Percentiles rank a stretch among this genome's conserved stretches.
phyloP scores from a whole-genome alignment of 2,888 invertebrate species.

The Cetonia aurata region DNA sequence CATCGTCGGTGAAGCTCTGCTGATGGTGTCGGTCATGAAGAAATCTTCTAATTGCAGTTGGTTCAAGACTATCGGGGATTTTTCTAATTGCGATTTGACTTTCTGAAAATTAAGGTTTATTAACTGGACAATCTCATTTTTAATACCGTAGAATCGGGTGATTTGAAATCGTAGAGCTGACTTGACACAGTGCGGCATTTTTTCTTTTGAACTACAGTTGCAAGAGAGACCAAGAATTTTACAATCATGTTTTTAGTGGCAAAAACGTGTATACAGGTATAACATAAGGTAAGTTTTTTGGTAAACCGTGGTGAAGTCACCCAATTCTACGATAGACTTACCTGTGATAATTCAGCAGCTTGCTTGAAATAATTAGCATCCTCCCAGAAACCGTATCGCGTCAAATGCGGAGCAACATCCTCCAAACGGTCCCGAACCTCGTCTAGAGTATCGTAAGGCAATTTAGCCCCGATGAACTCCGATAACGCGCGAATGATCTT shows the following conservation, averaged over 20 bases:
- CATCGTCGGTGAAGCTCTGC: slow-evolving; percentile 98
- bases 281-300: too few species aligned
- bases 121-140: slow-evolving; percentile 1
- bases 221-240: too few species aligned
- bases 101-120: slow-evolving; percentile 10
- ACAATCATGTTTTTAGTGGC: too few species aligned
- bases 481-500: slow-evolving; percentile 97
- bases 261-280: too few species aligned
- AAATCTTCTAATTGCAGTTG: slow-evolving; percentile 85
- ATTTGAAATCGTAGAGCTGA: too few species aligned
- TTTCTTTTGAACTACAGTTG: too few species aligned
- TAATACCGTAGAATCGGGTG: too few species aligned
- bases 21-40: slow-evolving; percentile 97
- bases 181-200: too few species aligned
- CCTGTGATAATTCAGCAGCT: slow-evolving; percentile 80
- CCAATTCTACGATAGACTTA: slow-evolving; percentile 60
- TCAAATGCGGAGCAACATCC: slow-evolving; percentile 90
- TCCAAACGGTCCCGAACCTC: slow-evolving; percentile 86
- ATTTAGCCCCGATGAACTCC: slow-evolving; percentile 78
- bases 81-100: slow-evolving; percentile 56
- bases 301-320: too few species aligned
- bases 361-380: slow-evolving; percentile 86
- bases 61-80: slow-evolving; percentile 75
- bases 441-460: slow-evolving; percentile 87
- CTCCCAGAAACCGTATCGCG: slow-evolving; percentile 87